Base-by-base conservation (phyloP, 2,797 vertebrate genomes). In the Choloepus didactylus region DNA sequence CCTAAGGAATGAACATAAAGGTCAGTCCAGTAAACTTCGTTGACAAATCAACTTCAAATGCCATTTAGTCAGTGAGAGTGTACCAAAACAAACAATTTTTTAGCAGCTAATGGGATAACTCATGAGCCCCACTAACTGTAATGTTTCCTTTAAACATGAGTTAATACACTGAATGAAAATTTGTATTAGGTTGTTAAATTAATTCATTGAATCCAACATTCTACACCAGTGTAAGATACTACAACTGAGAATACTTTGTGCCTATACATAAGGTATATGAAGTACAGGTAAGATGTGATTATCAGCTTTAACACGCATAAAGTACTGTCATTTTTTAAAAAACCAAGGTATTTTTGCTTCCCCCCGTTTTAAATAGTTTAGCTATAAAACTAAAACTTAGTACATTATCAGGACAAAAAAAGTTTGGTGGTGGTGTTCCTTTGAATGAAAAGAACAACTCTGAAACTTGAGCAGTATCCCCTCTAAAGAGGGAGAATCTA, bases 1-100 rank as follows among this genome's bases (percentile, higher is more conserved):
- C 97, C 60, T 94, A 97, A 90, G 89, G 41, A 97, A 97, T 70
- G 81, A 49, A 96, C 14, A 92, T 49, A 97, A 97, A 97, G 62
- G 81, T 92, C 92, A 97, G 69, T 96, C 67, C 49, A 93, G 70
- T 67, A 41, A 29, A 94, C 49, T 96, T 96, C 96, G 97, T 23
- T 96, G 95, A 97, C 93, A 97, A 97, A 97, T 94, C 89, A 97
- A 84, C 0, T 0, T 6, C 94, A 87, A 96, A 96, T 70, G 94
- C 2, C 23, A 96, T 92, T 94, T 97, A 96, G 84, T 94, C 59
- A 92, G 18, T 44, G 79, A 97, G 38, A 87, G 4, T 6, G 8
- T 38, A 93, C 69, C 35, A 35, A 35, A 35, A 35, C 85, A 97
- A 96, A 96, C 79, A 97, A 93, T 35, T 96, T 96, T 91, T 46